phyloP scores from a whole-genome alignment of 92 coral and sea anemone species.

The Galaxea fascicularis region DNA sequence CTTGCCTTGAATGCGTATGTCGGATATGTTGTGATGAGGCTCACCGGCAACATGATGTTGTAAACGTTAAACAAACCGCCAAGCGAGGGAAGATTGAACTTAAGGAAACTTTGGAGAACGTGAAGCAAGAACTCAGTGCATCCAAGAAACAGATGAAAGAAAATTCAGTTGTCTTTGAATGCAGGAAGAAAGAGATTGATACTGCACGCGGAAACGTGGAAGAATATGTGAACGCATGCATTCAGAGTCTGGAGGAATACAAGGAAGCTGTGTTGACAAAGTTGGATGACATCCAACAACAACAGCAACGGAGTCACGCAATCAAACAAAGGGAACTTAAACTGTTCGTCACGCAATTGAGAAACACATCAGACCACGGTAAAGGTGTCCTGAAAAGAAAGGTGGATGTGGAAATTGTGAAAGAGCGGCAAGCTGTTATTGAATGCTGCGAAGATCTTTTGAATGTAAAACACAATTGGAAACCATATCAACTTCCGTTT shows the following conservation, averaged over 20 bases:
- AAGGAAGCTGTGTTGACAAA: slow-evolving; percentile 18
- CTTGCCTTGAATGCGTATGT: slow-evolving; percentile 3
- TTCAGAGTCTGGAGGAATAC: slow-evolving; percentile 12
- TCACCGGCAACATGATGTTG: neutral
- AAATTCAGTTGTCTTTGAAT: neutral
- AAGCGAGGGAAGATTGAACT: neutral
- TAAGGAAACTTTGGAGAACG: neutral
- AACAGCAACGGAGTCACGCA: slow-evolving; percentile 5
- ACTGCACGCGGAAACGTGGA: slow-evolving; percentile 1
- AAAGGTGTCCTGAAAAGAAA: slow-evolving; percentile 14
- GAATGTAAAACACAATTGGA: neutral
- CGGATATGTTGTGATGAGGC: neutral
- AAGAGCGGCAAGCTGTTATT: neutral
- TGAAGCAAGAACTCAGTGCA: neutral
- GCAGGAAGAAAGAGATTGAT: neutral
- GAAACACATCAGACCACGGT: slow-evolving; percentile 16
- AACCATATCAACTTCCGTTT: neutral
- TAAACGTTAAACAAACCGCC: slow-evolving; percentile 3
- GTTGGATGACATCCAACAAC: slow-evolving; percentile 4
- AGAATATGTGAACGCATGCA: neutral
- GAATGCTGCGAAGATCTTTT: slow-evolving; percentile 27
- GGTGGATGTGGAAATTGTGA: slow-evolving; percentile 17
- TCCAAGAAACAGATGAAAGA: neutral
- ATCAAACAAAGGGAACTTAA: neutral
- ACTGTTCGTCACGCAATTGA: neutral